These are phyloP conservation scores for Sorex maritimensis DNA, from an alignment of 2,797 vertebrate species.

Conservation along the genomic window DNA sequence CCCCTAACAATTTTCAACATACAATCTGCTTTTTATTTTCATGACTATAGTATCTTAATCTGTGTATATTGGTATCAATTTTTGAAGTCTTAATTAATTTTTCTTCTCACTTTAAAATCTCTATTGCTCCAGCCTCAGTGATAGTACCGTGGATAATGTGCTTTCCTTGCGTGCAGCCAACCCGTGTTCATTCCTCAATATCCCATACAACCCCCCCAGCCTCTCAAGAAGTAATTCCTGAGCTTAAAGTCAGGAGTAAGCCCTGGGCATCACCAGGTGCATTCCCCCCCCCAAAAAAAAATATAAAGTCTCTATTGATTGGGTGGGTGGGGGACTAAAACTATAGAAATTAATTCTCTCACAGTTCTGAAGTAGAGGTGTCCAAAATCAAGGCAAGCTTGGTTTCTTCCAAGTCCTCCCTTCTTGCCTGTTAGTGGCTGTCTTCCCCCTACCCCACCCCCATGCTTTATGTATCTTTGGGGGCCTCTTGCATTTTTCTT, in stretches of 20 bases:
- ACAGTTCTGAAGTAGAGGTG: conserved; percentile 13
- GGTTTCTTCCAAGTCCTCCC: background rate
- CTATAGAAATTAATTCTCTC: conserved; percentile 19
- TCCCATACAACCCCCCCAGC: background rate
- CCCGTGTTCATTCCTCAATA: no score
- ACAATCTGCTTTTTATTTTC: conserved; percentile 12
- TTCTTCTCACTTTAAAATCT: conserved; percentile 20
- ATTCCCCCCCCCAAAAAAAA: no score
- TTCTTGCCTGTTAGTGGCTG: background rate
- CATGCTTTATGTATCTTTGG: background rate
- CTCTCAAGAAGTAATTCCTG: no score
- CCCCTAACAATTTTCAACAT: background rate
- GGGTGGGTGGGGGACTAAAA: background rate
- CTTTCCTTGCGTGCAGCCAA: background rate
- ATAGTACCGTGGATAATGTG: no score
- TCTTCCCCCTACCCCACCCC: background rate
- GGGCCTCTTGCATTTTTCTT: background rate
- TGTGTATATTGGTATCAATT: background rate
- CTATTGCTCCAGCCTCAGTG: background rate
- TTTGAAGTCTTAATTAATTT: conserved; percentile 24
- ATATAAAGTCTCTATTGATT: no score
- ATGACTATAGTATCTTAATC: background rate
- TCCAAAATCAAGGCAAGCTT: background rate
- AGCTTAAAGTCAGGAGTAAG: no score
- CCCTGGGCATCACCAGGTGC: no score